Base-by-base conservation (phyloP, 2,797 vertebrate genomes). In the Periophthalmus magnuspinnatus region DNA sequence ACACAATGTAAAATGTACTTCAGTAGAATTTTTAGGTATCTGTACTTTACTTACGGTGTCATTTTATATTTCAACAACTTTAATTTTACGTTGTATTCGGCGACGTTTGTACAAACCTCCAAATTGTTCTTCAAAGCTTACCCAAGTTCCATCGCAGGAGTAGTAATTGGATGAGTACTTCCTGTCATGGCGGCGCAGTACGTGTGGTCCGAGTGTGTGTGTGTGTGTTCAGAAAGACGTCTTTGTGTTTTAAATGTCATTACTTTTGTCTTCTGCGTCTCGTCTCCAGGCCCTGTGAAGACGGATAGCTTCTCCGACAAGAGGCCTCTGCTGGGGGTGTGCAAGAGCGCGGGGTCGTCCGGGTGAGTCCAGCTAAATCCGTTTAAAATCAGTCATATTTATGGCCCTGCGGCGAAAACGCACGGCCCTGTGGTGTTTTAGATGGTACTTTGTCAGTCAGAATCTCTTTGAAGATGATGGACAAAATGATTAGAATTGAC, bases 331-430 rank as follows among this genome's bases (percentile, higher is more conserved):
- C 95, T 99, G 69, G 95, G 96, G 67, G 93, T 98, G 79, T 99
- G 98, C 93, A 99, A 99, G 93, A 99, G 96, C 89, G 93, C 94
- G 22, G 97, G 97, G 76, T 99, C 97, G 72, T 96, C 96, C 56
- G 96, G 97, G 97, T 98, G 94, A 98, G 97, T 93, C 76, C 54
- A 66, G 36, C 9, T 28, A 45, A 52, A 17, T n/a, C 17, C 1
- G 17, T 52, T 17, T 52, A 52, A 6, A 52, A 52, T 24, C 54
- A 24, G 72, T 28, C 22, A 33, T 48, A 67, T 52, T 52, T 52
- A 21, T 21, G 48, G 17, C 7, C 8, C 48, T 0, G 2, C 9
- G 4, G 6, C 21, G 52, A 22, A 54, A 54, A 22, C n/a, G 24
- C 21, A 22, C 21, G n/a, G 50, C 50, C 50, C n/a, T 19, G 3